Percentiles rank a stretch among this genome's conserved stretches.
phyloP scores from a whole-genome alignment of 2,888 invertebrate species.

The Thecocarcelia acutangulata region DNA sequence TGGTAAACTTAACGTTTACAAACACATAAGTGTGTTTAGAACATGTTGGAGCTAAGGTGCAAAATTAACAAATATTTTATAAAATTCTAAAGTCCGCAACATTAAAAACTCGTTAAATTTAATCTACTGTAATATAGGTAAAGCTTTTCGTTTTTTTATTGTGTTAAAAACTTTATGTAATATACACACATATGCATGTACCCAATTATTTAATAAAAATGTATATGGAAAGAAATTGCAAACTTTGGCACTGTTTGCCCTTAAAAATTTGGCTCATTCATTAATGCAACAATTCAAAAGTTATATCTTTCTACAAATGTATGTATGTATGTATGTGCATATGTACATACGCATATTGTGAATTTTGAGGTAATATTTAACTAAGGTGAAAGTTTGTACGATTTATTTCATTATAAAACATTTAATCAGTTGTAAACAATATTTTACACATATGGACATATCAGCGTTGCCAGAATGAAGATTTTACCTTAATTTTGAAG shows the following conservation, averaged over 20 bases:
- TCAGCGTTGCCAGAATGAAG: too few relatives aligned
- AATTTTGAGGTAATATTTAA: background rate
- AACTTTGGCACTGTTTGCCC: background rate
- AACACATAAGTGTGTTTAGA: background rate
- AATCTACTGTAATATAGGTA: too few relatives aligned
- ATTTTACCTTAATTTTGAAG: too few relatives aligned
- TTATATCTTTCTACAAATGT: too few relatives aligned
- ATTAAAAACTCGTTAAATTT: background rate
- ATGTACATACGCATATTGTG: background rate
- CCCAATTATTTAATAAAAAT: background rate
- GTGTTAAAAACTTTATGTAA: constrained; percentile 60
- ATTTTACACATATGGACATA: too few relatives aligned
- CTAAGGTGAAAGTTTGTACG: constrained; percentile 48
- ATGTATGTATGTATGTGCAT: background rate
- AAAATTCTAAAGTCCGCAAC: constrained; percentile 4
- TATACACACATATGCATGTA: background rate
- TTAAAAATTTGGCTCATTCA: constrained; percentile 23
- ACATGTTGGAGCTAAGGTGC: constrained; percentile 15
- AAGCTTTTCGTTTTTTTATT: too few relatives aligned
- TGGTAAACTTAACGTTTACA: constrained; percentile 14
- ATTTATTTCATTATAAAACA: too few relatives aligned
- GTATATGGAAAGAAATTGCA: background rate
- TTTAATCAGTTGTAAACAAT: too few relatives aligned
- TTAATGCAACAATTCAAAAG: constrained; percentile 9
- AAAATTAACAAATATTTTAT: background rate